Conservation (phyloP, 2,888 invertebrate genomes). For the Mesorhabditis belari region DNA sequence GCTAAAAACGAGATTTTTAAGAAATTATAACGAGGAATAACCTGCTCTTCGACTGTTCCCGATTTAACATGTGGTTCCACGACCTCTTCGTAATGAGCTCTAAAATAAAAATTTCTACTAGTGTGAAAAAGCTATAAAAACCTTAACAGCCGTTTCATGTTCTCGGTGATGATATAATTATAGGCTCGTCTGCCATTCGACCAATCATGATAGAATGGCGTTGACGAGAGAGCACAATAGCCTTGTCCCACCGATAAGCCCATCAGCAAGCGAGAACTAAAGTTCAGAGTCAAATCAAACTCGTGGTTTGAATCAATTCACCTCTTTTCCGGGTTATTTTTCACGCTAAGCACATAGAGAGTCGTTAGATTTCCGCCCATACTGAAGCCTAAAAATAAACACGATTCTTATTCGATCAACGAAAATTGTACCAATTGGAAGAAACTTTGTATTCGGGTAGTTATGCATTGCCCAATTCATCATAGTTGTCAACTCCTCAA, state of each 20-base stretch:
- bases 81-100: conserved; percentile 63
- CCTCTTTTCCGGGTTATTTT: conserved; percentile 43
- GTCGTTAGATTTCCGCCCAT: conserved; percentile 85
- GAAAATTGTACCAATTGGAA: conserved; percentile 67
- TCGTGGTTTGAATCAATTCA: conserved; percentile 2
- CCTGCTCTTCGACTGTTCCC: conserved; percentile 61
- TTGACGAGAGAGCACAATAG: conserved; percentile 77
- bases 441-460: conserved; percentile 63
- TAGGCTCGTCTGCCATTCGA: conserved; percentile 60
- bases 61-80: conserved; percentile 32
- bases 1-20: conserved; percentile 44
- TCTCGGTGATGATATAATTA: conserved; percentile 84
- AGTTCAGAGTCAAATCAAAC: background rate
- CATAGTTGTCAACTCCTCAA: conserved; percentile 80
- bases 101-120: no score
- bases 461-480: conserved; percentile 68
- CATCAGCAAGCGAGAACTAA: conserved; percentile 52
- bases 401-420: conserved; percentile 58
- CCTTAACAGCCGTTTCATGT: conserved; percentile 79
- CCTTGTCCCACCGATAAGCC: conserved; percentile 89
- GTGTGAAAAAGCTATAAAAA: no score
- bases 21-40: background rate
- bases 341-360: conserved; percentile 79
- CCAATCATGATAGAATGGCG: conserved; percentile 38
- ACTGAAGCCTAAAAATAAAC: conserved; percentile 73